Evolutionary conservation across 2,113 vertebrate species (phyloP).

Genomic region (Odontophorus gujanensis): DNA sequence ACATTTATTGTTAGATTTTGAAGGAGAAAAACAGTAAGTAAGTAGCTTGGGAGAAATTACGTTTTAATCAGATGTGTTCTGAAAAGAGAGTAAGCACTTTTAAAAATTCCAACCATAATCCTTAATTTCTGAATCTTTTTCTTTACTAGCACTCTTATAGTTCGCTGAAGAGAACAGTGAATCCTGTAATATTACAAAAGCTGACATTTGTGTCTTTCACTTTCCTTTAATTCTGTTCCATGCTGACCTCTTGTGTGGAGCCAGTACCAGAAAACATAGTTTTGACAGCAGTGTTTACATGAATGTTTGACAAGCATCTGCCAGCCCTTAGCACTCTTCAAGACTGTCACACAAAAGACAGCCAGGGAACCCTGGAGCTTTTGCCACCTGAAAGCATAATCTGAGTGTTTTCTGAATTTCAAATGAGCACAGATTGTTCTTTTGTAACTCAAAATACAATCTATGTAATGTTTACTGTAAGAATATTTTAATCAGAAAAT

Average conservation of each 20-base stretch:
- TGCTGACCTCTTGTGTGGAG: constrained; percentile 67
- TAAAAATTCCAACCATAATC: not conserved
- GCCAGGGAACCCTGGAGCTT: constrained; percentile 65
- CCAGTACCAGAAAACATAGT: constrained; percentile 54
- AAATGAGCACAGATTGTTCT: constrained; percentile 67
- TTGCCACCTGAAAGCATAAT: constrained; percentile 76
- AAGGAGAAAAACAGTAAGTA: not conserved
- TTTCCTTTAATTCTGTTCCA: constrained; percentile 69
- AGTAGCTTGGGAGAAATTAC: not conserved
- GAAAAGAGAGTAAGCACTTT: not conserved
- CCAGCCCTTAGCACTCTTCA: constrained; percentile 71
- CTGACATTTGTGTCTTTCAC: constrained; percentile 54
- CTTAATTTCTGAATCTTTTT: not conserved
- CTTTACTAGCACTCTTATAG: not conserved
- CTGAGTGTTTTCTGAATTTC: constrained; percentile 72
- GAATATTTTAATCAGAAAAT: constrained; percentile 49
- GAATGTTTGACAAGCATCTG: constrained; percentile 83
- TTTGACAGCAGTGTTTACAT: constrained; percentile 78
- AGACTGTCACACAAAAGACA: constrained; percentile 71
- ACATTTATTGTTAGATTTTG: not conserved
- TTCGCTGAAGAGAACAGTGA: not conserved
- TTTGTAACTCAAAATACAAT: constrained; percentile 63
- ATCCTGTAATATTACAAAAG: not conserved
- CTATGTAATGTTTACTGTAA: constrained; percentile 71
- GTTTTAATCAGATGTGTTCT: not conserved